These are phyloP conservation scores for Elegia similella DNA, from an alignment of 2,888 invertebrate species.

Conservation along the genomic window DNA sequence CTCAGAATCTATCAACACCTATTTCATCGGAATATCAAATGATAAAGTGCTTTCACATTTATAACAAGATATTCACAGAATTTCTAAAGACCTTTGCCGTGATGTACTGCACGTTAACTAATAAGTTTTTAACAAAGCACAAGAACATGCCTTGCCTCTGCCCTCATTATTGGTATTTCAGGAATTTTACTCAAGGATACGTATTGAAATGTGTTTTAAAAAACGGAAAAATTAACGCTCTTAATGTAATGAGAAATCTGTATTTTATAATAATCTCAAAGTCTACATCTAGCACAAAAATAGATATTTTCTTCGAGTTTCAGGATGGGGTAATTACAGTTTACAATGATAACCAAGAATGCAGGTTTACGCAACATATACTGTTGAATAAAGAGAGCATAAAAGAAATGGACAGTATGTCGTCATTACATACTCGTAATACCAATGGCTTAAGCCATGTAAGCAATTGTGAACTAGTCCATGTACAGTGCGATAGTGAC, in stretches of 20 bases:
- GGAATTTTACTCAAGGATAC: conserved; percentile 37
- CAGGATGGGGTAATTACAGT: conserved; percentile 27
- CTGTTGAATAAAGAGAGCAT: background rate
- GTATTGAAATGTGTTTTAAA: conserved; percentile 34
- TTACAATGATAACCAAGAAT: conserved; percentile 9
- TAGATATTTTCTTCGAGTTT: conserved; percentile 34
- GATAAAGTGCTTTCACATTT: background rate
- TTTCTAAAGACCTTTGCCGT: background rate
- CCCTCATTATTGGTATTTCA: conserved; percentile 38
- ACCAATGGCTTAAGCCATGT: background rate
- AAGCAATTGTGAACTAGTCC: background rate
- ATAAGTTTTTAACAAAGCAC: background rate
- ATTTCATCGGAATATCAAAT: background rate
- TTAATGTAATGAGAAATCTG: conserved; percentile 37
- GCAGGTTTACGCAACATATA: background rate
- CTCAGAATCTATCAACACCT: background rate
- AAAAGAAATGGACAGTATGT: conserved; percentile 27
- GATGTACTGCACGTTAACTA: background rate
- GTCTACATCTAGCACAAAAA: conserved; percentile 24
- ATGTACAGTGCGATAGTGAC: background rate
- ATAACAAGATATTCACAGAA: background rate
- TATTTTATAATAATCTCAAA: conserved; percentile 41
- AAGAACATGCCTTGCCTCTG: conserved; percentile 25
- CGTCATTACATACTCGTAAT: conserved; percentile 18
- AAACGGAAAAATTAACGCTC: conserved; percentile 30